Evolutionary conservation across 2,113 vertebrate genomes (phyloP).

Genomic region (Corythornis vintsioides): DNA sequence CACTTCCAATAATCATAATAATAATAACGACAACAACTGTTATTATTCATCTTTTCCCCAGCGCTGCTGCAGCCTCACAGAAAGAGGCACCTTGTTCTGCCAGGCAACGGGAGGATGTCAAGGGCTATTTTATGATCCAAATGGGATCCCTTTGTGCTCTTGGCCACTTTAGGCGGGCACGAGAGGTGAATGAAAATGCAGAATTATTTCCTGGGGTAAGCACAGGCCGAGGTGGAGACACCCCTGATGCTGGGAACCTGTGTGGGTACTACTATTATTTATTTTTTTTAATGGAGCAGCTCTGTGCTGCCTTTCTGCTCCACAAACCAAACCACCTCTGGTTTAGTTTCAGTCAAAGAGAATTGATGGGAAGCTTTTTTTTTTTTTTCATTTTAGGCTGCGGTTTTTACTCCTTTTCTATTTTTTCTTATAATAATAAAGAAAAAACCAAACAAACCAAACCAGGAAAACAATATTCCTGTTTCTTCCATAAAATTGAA

Average conservation of each 20-base stretch:
- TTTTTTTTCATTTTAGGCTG: neutral
- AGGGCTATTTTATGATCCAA: neutral
- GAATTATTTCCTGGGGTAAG: neutral
- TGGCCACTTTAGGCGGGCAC: fast-evolving
- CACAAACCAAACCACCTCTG: fast-evolving
- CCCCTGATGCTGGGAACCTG: neutral
- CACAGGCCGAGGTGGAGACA: fast-evolving
- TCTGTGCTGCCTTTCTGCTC: fast-evolving
- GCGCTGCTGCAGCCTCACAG: neutral
- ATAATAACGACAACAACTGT: fast-evolving
- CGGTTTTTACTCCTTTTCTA: neutral
- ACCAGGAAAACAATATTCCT: neutral
- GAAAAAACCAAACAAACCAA: neutral
- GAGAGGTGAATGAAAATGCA: neutral
- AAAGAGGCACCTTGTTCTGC: neutral
- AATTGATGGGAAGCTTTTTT: neutral
- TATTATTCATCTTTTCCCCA: neutral
- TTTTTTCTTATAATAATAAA: neutral
- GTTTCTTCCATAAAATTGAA: neutral
- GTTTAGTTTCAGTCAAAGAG: neutral
- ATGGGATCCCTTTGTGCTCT: neutral
- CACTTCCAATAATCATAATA: neutral
- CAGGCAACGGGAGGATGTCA: fast-evolving
- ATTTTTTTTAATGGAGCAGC: neutral
- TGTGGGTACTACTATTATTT: neutral